phyloP scores from a whole-genome alignment of 2,888 invertebrate genomes.

The Polia nebulosa region DNA sequence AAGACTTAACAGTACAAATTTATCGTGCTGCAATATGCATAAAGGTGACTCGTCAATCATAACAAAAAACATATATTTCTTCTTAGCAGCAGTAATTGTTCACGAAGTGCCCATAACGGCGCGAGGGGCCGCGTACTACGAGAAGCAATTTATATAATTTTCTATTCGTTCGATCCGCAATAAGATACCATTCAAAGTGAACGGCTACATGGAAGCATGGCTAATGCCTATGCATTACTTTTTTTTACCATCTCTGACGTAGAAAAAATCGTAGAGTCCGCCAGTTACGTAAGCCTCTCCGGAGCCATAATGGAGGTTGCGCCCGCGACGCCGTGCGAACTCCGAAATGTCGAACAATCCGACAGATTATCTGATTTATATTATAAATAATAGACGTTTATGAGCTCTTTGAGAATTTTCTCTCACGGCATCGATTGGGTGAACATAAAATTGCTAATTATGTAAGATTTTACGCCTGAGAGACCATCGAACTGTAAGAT shows the following conservation, averaged over 20 bases:
- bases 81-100: constrained; percentile 75
- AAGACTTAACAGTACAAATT: constrained; percentile 22
- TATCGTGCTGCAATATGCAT: constrained; percentile 42
- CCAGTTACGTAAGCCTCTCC: constrained; percentile 73
- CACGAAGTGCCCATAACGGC: constrained; percentile 75
- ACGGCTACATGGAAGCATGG: constrained; percentile 76
- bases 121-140: constrained; percentile 75
- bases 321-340: constrained; percentile 70
- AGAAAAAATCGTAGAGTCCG: constrained; percentile 68
- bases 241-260: constrained; percentile 76
- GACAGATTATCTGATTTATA: constrained; percentile 70
- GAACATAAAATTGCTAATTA: constrained; percentile 48
- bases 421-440: constrained; percentile 60
- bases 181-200: constrained; percentile 82
- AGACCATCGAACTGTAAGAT: neutral
- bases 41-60: constrained; percentile 58
- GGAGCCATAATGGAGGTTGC: constrained; percentile 62
- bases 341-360: constrained; percentile 72
- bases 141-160: constrained; percentile 86
- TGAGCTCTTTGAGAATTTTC: constrained; percentile 50
- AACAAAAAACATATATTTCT: constrained; percentile 72
- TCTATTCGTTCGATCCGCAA: constrained; percentile 81
- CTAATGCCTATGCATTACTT: constrained; percentile 83
- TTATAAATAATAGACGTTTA: constrained; percentile 68
- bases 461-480: constrained; percentile 25